Evolutionary conservation across 2,113 vertebrate genomes (phyloP).

Genomic region (Lasiurus borealis): DNA sequence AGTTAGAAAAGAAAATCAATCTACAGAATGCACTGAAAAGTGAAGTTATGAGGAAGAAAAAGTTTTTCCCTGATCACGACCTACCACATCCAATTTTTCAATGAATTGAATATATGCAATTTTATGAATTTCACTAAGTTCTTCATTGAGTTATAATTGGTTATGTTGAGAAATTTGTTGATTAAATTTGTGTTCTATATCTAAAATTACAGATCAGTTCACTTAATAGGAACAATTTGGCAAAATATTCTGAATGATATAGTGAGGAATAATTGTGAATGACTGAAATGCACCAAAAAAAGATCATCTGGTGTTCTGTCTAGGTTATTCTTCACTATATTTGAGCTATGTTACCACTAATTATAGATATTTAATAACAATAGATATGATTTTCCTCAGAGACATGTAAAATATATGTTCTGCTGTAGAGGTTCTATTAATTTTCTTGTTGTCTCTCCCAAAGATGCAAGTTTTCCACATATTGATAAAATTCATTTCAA

Average conservation of each 20-base stretch:
- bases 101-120: conserved; percentile 13
- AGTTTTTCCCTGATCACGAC: background rate
- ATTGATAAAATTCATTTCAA: background rate
- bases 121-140: conserved; percentile 65
- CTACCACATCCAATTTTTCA: conserved; percentile 22
- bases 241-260: conserved; percentile 43
- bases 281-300: background rate
- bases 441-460: background rate
- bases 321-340: background rate
- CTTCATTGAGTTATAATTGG: conserved; percentile 59
- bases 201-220: conserved; percentile 56
- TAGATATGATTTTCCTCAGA: background rate
- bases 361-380: background rate
- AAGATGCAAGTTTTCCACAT: conserved; percentile 13
- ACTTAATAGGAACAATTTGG: conserved; percentile 61
- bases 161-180: conserved; percentile 42
- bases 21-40: background rate
- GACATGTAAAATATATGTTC: background rate
- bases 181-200: conserved; percentile 63
- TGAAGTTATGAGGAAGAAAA: conserved; percentile 8
- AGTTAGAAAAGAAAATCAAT: background rate
- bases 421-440: background rate
- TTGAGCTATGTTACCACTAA: background rate
- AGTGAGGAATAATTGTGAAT: conserved; percentile 9
- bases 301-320: background rate